These are phyloP conservation scores for Holothuria glaberrima DNA, from an alignment of 35 echinoderm and acorn worm species.

Conservation along the genomic window DNA sequence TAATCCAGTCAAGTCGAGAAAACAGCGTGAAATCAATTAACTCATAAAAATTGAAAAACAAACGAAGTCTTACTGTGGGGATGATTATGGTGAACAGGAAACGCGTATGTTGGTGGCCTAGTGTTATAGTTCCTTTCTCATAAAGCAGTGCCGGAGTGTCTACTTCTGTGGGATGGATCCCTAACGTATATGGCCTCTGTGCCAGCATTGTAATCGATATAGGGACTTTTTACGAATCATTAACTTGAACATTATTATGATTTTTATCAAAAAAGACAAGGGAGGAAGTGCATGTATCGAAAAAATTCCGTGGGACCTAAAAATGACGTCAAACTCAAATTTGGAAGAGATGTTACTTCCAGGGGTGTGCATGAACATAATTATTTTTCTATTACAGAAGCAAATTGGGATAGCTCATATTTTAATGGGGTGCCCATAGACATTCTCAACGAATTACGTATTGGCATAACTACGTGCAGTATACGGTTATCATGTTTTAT, in stretches of 20 bases:
- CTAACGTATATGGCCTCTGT: background rate
- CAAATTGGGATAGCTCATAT: no score
- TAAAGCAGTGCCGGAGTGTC: background rate
- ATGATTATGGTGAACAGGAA: no score
- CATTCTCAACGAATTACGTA: no score
- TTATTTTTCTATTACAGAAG: no score
- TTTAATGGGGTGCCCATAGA: no score
- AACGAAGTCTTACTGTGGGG: constrained; percentile 2
- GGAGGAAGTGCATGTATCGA: background rate
- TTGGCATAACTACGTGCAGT: no score
- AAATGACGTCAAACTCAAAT: constrained; percentile 13
- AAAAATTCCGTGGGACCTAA: constrained; percentile 9
- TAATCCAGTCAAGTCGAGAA: background rate
- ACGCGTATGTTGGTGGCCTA: constrained; percentile 22
- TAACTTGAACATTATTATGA: background rate
- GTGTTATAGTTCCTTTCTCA: background rate
- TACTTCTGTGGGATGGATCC: background rate
- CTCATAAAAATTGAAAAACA: constrained; percentile 35
- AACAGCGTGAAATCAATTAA: constrained; percentile 42
- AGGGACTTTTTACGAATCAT: no score
- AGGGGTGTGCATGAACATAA: no score
- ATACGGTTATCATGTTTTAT: no score
- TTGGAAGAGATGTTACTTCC: no score
- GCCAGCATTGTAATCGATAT: background rate
- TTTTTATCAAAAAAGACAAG: background rate